A percentile compares a stretch with the other conserved stretches of the same genome.
phyloP scores from a whole-genome alignment of 2,113 vertebrate genomes.

The Oreochromis aureus region DNA sequence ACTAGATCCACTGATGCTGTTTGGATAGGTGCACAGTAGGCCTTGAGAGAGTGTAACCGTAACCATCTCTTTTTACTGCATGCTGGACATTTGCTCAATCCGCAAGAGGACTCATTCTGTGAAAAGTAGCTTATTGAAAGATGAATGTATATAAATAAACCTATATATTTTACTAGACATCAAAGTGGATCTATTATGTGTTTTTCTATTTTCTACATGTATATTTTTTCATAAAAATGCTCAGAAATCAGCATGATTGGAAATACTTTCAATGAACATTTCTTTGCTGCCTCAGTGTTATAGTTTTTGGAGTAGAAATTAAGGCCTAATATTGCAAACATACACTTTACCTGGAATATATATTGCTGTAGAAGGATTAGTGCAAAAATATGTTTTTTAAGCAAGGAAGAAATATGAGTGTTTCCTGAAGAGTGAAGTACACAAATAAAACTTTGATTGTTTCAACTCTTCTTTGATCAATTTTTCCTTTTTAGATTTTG shows the following conservation, averaged over 20 bases:
- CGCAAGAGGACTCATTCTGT: not conserved
- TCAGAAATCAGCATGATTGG: not conserved
- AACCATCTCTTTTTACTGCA: constrained; percentile 18
- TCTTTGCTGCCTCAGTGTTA: not conserved
- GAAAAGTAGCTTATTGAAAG: not conserved
- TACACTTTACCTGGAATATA: not conserved
- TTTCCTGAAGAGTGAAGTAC: not conserved
- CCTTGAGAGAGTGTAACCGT: constrained; percentile 32
- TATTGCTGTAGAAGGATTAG: not conserved
- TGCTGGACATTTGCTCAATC: not conserved
- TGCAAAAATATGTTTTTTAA: not conserved
- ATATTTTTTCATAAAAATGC: not conserved
- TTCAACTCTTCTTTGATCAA: not conserved
- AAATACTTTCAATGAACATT: not conserved
- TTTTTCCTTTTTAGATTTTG: not conserved
- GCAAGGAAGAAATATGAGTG: not conserved
- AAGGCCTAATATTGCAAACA: not conserved
- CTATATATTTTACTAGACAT: not conserved
- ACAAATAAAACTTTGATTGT: not conserved
- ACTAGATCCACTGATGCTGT: constrained; percentile 49
- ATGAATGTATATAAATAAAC: constrained; percentile 3
- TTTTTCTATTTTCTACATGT: not conserved
- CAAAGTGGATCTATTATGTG: not conserved
- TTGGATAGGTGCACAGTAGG: constrained; percentile 55
- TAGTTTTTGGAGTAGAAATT: not conserved